Evolutionary conservation across 2,113 vertebrate genomes (phyloP), one percentile per base, ranked within the genome.

Genomic region (Deroptyus accipitrinus): DNA sequence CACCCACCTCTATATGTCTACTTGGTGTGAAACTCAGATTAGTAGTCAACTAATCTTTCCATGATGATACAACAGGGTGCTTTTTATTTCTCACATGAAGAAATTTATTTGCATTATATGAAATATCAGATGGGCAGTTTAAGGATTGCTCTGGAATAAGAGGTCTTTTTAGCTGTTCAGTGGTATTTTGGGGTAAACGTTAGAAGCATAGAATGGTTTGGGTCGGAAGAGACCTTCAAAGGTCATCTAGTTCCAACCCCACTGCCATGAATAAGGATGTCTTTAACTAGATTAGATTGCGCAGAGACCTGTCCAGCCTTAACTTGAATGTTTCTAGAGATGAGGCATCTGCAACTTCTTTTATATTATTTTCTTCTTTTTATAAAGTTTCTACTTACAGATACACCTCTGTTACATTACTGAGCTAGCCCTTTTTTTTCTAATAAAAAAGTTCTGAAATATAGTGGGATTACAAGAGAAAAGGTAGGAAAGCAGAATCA

Each of bases 281-380:
- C 37, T 81, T 85, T 37, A 73, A 16, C 23, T 27, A 64, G 30
- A 28, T 7, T 8, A n/a, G 19, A 6, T 31, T 52, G 7, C 4
- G 31, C 4, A 1, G 35, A 80, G 28, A 11, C 1, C 0, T 0
- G 0, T 64, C 17, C 24, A 66, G 28, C 5, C 11, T 41, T 15
- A 61, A 35, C 62, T 80, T 49, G 46, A 70, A 61, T 20, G 4
- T 37, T 83, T 18, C 10, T 1, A 2, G 19, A 19, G 17, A 51
- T 57, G 9, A 7, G 10, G 4, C 6, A 49, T 75, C 55, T 54
- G 33, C 7, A 57, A 19, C 1, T 1, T 31, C 15, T 78, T 74
- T 77, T 33, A 8, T 68, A 39, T 63, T 68, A 25, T 37, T 83
- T 62, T 33, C 39, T 83, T 61, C 39, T 6, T 27, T 88, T 55